Evolutionary conservation across 2,888 invertebrate species (phyloP).

Genomic region (Chloroclystis v-ata): DNA sequence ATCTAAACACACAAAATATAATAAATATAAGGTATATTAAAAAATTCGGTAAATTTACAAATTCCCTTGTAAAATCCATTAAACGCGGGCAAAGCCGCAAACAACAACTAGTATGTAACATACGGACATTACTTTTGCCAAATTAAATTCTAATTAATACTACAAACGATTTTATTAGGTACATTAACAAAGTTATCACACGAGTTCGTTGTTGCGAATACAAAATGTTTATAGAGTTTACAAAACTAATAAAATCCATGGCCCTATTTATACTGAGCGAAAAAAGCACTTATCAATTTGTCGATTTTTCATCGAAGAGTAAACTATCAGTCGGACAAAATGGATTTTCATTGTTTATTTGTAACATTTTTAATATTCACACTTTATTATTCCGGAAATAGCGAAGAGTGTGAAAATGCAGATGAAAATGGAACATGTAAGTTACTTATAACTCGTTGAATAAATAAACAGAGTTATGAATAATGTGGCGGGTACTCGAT

Average conservation of each 20-base stretch:
- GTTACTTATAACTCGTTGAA: constrained; percentile 13
- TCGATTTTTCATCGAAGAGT: constrained; percentile 27
- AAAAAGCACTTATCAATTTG: neutral
- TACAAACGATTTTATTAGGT: neutral
- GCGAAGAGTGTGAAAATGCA: constrained; percentile 30
- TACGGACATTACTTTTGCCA: no score
- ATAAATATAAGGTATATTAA: no score
- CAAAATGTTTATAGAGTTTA: constrained; percentile 15
- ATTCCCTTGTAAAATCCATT: no score
- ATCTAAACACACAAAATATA: no score
- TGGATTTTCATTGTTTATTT: constrained; percentile 31
- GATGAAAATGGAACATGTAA: constrained; percentile 36
- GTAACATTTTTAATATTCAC: constrained; percentile 25
- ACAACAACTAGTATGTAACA: no score
- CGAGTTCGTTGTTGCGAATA: constrained; percentile 14
- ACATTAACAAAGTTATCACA: neutral
- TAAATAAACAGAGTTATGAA: no score
- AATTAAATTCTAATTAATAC: neutral
- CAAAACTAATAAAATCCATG: constrained; percentile 25
- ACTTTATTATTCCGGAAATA: constrained; percentile 22
- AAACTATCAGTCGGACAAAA: constrained; percentile 31
- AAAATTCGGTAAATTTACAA: no score
- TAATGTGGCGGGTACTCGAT: no score
- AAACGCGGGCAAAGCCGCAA: no score
- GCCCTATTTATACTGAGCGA: constrained; percentile 27